These are phyloP conservation scores for Mixornis gularis DNA, from an alignment of 2,113 vertebrate genomes.

Conservation along the genomic window DNA sequence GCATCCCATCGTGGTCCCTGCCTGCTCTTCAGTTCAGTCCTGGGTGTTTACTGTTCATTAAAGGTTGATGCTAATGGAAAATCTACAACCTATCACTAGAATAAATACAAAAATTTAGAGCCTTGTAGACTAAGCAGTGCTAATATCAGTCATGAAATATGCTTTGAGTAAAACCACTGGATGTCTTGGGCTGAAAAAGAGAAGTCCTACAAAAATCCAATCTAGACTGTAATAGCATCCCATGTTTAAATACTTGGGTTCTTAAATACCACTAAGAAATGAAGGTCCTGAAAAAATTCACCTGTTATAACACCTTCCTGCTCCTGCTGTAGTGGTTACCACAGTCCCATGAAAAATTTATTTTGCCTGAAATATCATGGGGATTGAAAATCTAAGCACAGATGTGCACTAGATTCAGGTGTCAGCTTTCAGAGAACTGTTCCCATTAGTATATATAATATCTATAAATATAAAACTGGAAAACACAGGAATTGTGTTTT, in stretches of 20 bases:
- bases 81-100: not conserved
- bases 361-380: not conserved
- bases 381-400: not conserved
- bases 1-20: not conserved
- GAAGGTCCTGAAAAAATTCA: not conserved
- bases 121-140: not conserved
- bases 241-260: not conserved
- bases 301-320: not conserved
- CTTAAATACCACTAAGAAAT: not conserved
- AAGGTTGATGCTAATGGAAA: not conserved
- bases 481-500: not conserved
- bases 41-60: not conserved
- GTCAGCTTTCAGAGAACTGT: not conserved
- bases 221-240: not conserved
- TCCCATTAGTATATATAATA: not conserved
- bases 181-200: not conserved
- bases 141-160: not conserved
- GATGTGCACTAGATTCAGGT: not conserved
- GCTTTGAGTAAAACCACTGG: not conserved
- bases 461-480: not conserved
- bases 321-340: not conserved
- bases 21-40: not conserved
- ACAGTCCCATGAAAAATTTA: not conserved
- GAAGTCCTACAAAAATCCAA: not conserved
- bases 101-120: not conserved